These are phyloP conservation scores for Hapalemur alaotrensis DNA, from an alignment of 2,797 vertebrate species.

Conservation along the genomic window DNA sequence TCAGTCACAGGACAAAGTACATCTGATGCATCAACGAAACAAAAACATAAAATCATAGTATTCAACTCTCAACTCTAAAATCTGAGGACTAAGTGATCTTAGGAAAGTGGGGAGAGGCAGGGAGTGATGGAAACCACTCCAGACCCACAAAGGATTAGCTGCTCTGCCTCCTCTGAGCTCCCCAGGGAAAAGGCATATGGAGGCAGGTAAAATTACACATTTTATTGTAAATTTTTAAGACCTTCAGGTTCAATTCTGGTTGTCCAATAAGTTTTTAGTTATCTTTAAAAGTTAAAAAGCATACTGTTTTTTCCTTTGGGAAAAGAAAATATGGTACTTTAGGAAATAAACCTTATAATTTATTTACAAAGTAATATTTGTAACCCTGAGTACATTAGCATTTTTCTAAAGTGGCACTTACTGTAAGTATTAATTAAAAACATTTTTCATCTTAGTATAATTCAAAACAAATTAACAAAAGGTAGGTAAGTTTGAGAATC, in stretches of 20 bases:
- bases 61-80: background rate
- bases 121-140: background rate
- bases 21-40: background rate
- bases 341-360: background rate
- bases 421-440: constrained; percentile 26
- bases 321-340: background rate
- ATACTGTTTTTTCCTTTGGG: background rate
- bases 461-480: constrained; percentile 48
- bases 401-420: background rate
- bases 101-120: background rate
- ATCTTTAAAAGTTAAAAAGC: background rate
- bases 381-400: background rate
- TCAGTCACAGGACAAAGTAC: background rate
- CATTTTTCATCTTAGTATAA: background rate
- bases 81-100: background rate
- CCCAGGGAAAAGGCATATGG: background rate
- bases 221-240: background rate
- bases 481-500: background rate
- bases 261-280: background rate
- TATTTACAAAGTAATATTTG: background rate
- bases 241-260: background rate
- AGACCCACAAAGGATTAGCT: background rate
- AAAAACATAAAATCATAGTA: background rate
- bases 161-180: background rate
- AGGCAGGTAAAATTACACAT: background rate